These are phyloP conservation scores for Prunella himalayana DNA, from an alignment of 2,113 vertebrate genomes.

Conservation along the genomic window DNA sequence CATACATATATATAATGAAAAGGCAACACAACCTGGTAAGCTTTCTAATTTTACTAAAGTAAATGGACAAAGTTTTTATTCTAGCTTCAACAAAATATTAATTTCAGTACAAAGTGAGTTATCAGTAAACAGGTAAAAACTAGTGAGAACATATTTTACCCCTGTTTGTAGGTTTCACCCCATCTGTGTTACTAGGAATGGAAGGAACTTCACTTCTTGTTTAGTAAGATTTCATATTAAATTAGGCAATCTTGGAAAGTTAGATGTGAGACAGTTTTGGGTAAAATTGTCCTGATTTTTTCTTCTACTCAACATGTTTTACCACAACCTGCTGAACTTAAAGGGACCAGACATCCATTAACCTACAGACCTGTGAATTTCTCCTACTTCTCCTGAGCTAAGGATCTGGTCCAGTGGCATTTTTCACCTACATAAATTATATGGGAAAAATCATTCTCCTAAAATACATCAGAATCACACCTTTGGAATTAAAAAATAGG, in stretches of 20 bases:
- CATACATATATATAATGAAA: rapidly evolving
- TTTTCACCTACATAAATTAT: not conserved
- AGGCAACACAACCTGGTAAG: not conserved
- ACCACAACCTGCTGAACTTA: not conserved
- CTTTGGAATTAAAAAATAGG: not conserved
- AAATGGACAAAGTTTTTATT: not conserved
- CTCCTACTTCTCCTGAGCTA: not conserved
- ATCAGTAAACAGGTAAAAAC: not conserved
- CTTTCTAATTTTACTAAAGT: not conserved
- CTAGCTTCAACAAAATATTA: not conserved
- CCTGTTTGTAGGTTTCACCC: too few relatives aligned
- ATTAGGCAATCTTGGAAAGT: not conserved
- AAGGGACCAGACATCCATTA: not conserved
- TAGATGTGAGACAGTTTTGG: not conserved
- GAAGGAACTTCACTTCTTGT: not conserved
- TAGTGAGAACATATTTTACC: not conserved
- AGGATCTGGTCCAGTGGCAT: not conserved
- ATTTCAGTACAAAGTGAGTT: not conserved
- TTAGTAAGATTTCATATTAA: not conserved
- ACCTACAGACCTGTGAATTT: not conserved
- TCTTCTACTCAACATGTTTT: not conserved
- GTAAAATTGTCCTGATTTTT: not conserved
- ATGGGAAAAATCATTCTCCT: not conserved
- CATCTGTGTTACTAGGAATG: not conserved
- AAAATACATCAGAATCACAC: not conserved